Conservation (phyloP, 1,140 invertebrate species). For the Atta texana region DNA sequence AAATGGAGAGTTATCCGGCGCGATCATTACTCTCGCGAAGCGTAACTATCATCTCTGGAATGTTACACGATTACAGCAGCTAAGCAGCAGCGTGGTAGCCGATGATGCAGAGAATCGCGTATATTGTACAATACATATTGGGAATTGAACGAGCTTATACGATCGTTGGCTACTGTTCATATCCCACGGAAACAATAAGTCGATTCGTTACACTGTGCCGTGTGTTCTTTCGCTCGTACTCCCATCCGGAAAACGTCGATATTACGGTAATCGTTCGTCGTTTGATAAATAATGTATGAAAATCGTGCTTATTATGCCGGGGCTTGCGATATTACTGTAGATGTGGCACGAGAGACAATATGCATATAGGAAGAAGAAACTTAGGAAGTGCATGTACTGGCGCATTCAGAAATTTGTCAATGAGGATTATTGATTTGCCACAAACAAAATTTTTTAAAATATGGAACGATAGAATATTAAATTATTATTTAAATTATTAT, state of each 20-base stretch:
- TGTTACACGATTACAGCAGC: slow-evolving; percentile 34
- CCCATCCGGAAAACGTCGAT: slow-evolving; percentile 44
- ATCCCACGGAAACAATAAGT: slow-evolving; percentile 54
- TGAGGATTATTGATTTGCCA: too few relatives aligned
- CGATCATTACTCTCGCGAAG: slow-evolving; percentile 28
- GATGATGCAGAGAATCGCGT: not conserved
- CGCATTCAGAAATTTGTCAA: too few relatives aligned
- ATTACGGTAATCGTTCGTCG: slow-evolving; percentile 50
- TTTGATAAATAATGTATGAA: slow-evolving; percentile 63
- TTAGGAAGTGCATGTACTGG: not conserved
- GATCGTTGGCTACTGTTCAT: not conserved
- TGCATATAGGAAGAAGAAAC: not conserved
- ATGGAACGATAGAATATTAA: too few relatives aligned
- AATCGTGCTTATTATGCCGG: slow-evolving; percentile 53
- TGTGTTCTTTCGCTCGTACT: not conserved
- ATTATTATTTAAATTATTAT: too few relatives aligned
- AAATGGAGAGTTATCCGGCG: not conserved
- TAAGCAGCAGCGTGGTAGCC: not conserved
- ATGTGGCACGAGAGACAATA: slow-evolving; percentile 26
- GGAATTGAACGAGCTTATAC: not conserved
- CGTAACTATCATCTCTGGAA: slow-evolving; percentile 24
- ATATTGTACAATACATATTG: not conserved
- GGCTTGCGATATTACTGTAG: slow-evolving; percentile 18
- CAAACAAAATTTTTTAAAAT: too few relatives aligned
- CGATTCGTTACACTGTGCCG: not conserved